Percentiles rank a stretch among this genome's conserved stretches.
phyloP scores from a whole-genome alignment of 1,140 invertebrate species.

The Heliconius eleuchia region DNA sequence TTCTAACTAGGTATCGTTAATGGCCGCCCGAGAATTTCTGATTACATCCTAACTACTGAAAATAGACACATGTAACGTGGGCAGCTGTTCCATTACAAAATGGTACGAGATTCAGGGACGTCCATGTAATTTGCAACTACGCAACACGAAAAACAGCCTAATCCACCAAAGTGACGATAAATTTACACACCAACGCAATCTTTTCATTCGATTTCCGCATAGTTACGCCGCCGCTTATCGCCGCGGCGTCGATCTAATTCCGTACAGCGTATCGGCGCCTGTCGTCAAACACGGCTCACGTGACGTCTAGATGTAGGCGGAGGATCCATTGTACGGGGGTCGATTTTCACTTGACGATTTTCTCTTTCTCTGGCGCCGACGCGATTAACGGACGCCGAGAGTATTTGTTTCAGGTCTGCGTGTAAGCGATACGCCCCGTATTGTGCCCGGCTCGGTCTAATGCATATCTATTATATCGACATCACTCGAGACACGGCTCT shows the following conservation, averaged over 20 bases:
- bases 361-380: slow-evolving; percentile 66
- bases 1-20: slow-evolving; percentile 47
- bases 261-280: slow-evolving; percentile 59
- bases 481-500: slow-evolving; percentile 60
- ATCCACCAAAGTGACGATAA: slow-evolving; percentile 65
- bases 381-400: slow-evolving; percentile 67
- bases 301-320: slow-evolving; percentile 62
- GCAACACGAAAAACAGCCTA: slow-evolving; percentile 62
- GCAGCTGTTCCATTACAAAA: slow-evolving; percentile 63
- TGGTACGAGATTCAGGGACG: slow-evolving; percentile 59
- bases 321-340: slow-evolving; percentile 50
- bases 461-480: slow-evolving; percentile 75
- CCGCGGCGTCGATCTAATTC: slow-evolving; percentile 67
- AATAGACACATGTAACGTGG: slow-evolving; percentile 71
- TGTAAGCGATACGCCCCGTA: slow-evolving; percentile 73
- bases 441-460: slow-evolving; percentile 73
- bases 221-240: slow-evolving; percentile 64
- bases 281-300: slow-evolving; percentile 61
- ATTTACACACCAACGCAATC: slow-evolving; percentile 71
- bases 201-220: slow-evolving; percentile 77
- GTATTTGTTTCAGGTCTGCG: slow-evolving; percentile 71
- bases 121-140: slow-evolving; percentile 58
- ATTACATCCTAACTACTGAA: slow-evolving; percentile 59
- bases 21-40: slow-evolving; percentile 56
- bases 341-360: slow-evolving; percentile 68